These are phyloP conservation scores for Polyommatus iphigenia DNA, from an alignment of 2,888 invertebrate genomes.

Conservation along the genomic window DNA sequence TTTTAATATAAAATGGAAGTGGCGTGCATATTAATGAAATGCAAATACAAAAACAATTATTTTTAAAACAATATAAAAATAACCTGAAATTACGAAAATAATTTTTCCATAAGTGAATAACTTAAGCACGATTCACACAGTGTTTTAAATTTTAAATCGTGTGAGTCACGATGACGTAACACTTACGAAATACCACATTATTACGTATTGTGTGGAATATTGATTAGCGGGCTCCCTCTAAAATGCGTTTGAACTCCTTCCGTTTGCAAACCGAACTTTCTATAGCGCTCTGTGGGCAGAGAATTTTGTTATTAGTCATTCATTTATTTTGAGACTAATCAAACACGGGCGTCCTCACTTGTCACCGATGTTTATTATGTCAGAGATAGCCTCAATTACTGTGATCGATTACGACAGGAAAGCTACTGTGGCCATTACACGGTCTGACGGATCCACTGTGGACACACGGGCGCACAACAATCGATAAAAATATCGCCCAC, in stretches of 20 bases:
- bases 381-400: constrained; percentile 56
- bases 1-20: neutral
- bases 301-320: constrained; percentile 50
- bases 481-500: constrained; percentile 57
- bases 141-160: constrained; percentile 33
- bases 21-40: neutral
- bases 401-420: constrained; percentile 68
- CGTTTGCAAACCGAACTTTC: constrained; percentile 46
- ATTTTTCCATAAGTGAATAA: constrained; percentile 29
- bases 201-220: constrained; percentile 59
- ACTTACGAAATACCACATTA: constrained; percentile 53
- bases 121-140: constrained; percentile 34
- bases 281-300: constrained; percentile 37
- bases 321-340: constrained; percentile 50
- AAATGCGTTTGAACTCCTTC: constrained; percentile 56
- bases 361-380: constrained; percentile 62
- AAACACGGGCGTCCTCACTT: constrained; percentile 63
- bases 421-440: constrained; percentile 56
- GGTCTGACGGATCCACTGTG: constrained; percentile 58
- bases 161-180: constrained; percentile 58
- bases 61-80: neutral
- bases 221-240: constrained; percentile 64
- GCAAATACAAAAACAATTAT: constrained; percentile 9
- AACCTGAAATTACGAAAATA: neutral
- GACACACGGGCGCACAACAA: constrained; percentile 49